Evolutionary conservation across 2,888 invertebrate genomes (phyloP), one percentile per base, ranked within the genome.

Genomic region (Polymixis flavicincta): DNA sequence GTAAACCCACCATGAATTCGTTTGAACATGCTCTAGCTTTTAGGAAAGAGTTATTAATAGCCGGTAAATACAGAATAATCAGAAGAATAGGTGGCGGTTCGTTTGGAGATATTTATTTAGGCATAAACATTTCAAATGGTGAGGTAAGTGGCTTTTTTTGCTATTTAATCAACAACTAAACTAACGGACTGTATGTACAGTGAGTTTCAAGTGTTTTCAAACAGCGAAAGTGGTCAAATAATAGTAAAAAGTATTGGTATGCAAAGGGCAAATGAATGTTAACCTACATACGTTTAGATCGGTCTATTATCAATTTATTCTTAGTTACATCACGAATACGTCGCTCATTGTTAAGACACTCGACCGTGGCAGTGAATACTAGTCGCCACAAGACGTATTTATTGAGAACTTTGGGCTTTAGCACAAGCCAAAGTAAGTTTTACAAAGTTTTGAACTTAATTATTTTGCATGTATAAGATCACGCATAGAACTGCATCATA

Each of bases 41-140:
- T 67, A 84, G 84, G 66, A 85, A 86, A 78, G 89, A 89, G 79
- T 76, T 89, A 75, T 70, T 88, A 77, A 86, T 92, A 66, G 80
- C 84, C 50, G 86, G 98, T 92, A 98, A 98, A 96, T 99, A 99
- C 97, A 98, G 98, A 94, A 97, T 99, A 92, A 98, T 99, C 92
- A 97, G 99, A 90, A 99, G 99, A 97, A 99, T 99, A 94, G 99
- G 99, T 91, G 99, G 99, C 96, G 99, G 99, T 88, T 99, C 99
- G 65, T 99, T 99, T 96, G 99, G 99, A 92, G 99, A 99, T 97
- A 99, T 99, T 95, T 99, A 98, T 96, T 97, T 99, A 93, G 99
- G 98, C 89, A 98, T 98, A 97, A 98, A 98, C 97, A 97, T 98
- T 94, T 97, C 98, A 93, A 98, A 98, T 97, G 98, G 98, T 94